These are phyloP conservation scores for Pilophorus perplexus DNA, from an alignment of 2,888 invertebrate genomes.

Conservation along the genomic window DNA sequence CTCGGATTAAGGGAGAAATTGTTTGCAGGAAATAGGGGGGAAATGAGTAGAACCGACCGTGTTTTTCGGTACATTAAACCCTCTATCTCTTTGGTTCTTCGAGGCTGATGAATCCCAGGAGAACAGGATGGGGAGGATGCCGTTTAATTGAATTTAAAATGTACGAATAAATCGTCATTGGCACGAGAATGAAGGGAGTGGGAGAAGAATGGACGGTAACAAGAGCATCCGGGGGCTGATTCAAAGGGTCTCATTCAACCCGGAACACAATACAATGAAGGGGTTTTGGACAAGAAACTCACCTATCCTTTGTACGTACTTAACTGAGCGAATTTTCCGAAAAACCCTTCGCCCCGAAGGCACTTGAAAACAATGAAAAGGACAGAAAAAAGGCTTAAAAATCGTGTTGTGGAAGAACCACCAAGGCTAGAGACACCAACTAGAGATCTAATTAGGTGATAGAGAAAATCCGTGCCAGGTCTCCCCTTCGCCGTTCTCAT, in stretches of 20 bases:
- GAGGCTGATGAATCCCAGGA: too few relatives aligned
- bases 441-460: constrained; percentile 30
- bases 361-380: too few relatives aligned
- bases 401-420: too few relatives aligned
- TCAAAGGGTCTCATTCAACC: background rate
- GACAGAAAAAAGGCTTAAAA: too few relatives aligned
- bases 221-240: background rate
- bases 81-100: too few relatives aligned
- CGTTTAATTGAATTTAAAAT: constrained; percentile 27
- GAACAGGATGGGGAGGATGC: background rate
- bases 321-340: background rate
- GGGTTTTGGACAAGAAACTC: background rate
- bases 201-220: constrained; percentile 16
- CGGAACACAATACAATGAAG: background rate
- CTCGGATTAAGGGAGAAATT: too few relatives aligned
- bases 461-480: constrained; percentile 23
- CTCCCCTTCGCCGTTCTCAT: background rate
- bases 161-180: constrained; percentile 18
- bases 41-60: too few relatives aligned
- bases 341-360: too few relatives aligned
- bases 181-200: constrained; percentile 13
- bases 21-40: too few relatives aligned
- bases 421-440: too few relatives aligned
- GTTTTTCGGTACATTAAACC: too few relatives aligned
- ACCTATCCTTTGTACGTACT: too few relatives aligned